Evolutionary conservation across 30 jellyfish, hydroid and myxozoan species (phyloP).

Genomic region (Turritopsis dohrnii): DNA sequence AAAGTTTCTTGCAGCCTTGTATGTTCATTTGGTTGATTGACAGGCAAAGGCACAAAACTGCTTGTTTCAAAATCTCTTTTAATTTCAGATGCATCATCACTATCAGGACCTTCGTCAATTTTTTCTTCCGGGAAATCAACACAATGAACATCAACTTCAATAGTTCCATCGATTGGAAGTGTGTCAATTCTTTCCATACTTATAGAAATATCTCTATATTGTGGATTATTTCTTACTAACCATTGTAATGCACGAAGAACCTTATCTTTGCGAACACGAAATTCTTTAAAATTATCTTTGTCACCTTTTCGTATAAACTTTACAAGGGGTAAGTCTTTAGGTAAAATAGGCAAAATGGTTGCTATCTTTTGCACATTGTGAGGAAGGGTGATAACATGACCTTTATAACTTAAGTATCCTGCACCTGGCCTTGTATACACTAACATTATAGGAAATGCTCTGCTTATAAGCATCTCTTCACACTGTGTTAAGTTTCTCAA

Average conservation of each 20-base stretch:
- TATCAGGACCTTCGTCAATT: no score
- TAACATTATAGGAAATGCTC: no score
- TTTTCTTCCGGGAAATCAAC: no score
- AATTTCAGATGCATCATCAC: neutral
- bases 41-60: slow-evolving; percentile 27
- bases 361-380: no score
- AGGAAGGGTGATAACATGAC: no score
- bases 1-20: slow-evolving; percentile 15
- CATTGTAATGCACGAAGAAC: slow-evolving; percentile 24
- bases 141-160: neutral
- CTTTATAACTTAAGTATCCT: slow-evolving; percentile 17
- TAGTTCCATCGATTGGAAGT: slow-evolving; percentile 1
- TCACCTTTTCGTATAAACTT: no score
- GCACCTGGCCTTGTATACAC: slow-evolving; percentile 37
- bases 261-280: slow-evolving; percentile 21
- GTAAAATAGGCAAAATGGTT: no score
- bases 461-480: slow-evolving; percentile 35
- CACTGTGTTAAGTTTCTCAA: slow-evolving; percentile 31
- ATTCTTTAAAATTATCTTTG: slow-evolving; percentile 2
- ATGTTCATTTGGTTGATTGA: slow-evolving; percentile 26
- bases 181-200: neutral
- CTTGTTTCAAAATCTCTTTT: neutral
- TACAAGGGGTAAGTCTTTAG: no score
- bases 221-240: slow-evolving; percentile 10
- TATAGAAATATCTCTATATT: slow-evolving; percentile 15